Percentiles rank a stretch among this genome's conserved stretches.
Evolutionary conservation across 2,888 invertebrate species (phyloP).

Genomic region (Ectobius pallidus): DNA sequence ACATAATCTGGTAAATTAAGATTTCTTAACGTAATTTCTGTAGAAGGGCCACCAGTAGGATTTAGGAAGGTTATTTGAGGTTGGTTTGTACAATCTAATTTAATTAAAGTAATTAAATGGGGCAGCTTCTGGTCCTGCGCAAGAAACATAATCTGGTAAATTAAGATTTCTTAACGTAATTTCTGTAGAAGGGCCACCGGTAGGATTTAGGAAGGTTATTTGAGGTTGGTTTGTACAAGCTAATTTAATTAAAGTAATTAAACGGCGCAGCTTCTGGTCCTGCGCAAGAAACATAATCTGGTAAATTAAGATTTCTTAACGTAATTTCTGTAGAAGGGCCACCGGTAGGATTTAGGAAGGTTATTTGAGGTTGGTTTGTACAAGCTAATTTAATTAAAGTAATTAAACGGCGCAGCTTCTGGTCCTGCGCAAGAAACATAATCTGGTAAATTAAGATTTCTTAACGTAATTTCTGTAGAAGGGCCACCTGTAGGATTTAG

Average conservation of each 20-base stretch:
- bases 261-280: conserved; percentile 46
- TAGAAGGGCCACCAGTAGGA: neutral
- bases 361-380: neutral
- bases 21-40: neutral
- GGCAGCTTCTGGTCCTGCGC: conserved; percentile 45
- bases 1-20: neutral
- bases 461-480: neutral
- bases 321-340: neutral
- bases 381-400: no score
- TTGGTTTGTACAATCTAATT: no score
- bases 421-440: conserved; percentile 25
- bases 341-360: neutral
- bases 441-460: neutral
- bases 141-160: neutral
- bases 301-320: neutral
- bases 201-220: neutral
- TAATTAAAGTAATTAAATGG: no score
- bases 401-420: conserved; percentile 48
- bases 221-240: neutral
- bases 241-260: no score
- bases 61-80: neutral
- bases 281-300: neutral
- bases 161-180: neutral
- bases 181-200: neutral
- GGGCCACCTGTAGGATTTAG: neutral